Conservation (phyloP, 2,888 invertebrate species). For the Homarus gammarus region DNA sequence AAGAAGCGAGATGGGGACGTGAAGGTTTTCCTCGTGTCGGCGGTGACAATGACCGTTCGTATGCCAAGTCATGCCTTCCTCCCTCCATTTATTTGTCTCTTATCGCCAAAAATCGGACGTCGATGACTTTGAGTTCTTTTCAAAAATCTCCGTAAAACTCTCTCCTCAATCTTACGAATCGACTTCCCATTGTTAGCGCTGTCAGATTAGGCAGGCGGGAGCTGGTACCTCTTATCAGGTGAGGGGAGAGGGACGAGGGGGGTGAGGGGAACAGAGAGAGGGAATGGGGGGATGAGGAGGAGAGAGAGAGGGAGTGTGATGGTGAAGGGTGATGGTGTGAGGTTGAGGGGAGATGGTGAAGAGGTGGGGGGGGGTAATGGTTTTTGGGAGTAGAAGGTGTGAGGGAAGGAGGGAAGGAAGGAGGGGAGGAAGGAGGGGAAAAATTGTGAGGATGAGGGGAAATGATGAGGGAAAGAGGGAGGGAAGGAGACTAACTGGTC, state of each 20-base stretch:
- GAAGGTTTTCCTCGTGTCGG: not conserved
- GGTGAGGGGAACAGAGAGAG: not conserved
- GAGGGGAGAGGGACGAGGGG: not conserved
- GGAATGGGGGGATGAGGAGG: too few relatives aligned
- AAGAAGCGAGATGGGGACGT: not conserved
- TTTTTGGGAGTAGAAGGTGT: too few relatives aligned
- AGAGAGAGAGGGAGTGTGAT: not conserved
- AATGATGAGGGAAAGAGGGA: not conserved
- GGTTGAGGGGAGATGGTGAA: too few relatives aligned
- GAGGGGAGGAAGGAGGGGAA: too few relatives aligned
- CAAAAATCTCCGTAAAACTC: conserved; percentile 28
- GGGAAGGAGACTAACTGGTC: not conserved
- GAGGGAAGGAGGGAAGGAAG: not conserved
- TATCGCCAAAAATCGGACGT: conserved; percentile 35
- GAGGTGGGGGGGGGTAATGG: not conserved
- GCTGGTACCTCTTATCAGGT: not conserved
- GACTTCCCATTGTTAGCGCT: conserved; percentile 29
- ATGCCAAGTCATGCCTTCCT: conserved; percentile 19
- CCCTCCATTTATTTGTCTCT: conserved; percentile 36
- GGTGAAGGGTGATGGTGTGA: not conserved
- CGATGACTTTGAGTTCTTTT: conserved; percentile 29
- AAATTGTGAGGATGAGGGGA: too few relatives aligned
- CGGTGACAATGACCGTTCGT: not conserved
- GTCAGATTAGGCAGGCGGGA: conserved; percentile 36
- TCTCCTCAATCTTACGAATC: conserved; percentile 30